A percentile compares a stretch with the other conserved stretches of the same genome.
Conservation (phyloP, 2,888 invertebrate genomes). For the Drosophila prostipennis region DNA sequence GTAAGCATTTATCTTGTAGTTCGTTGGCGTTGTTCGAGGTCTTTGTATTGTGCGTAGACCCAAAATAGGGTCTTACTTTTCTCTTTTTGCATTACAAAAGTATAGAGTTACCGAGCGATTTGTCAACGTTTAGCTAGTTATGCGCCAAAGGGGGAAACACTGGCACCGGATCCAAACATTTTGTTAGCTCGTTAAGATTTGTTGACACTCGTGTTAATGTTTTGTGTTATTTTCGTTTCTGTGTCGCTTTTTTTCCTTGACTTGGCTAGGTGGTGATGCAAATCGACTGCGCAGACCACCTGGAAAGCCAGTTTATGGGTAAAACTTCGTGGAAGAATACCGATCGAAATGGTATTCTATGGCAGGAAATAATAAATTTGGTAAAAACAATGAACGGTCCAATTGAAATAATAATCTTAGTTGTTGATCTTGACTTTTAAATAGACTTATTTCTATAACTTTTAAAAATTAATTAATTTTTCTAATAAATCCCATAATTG, state of each 20-base stretch:
- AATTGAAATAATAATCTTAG: too few relatives aligned
- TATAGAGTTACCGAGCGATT: conserved; percentile 78
- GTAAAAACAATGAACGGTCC: neutral
- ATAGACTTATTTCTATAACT: too few relatives aligned
- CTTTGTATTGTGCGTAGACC: conserved; percentile 64
- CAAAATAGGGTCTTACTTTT: conserved; percentile 66
- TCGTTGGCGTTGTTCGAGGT: conserved; percentile 38
- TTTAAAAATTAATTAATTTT: neutral
- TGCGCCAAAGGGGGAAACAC: conserved; percentile 9
- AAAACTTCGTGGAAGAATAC: conserved; percentile 4
- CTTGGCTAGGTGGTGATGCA: conserved; percentile 37
- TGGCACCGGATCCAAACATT: conserved; percentile 53
- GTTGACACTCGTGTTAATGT: conserved; percentile 73
- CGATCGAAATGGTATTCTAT: neutral
- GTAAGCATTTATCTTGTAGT: conserved; percentile 77
- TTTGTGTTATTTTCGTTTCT: conserved; percentile 45
- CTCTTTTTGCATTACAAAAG: conserved; percentile 74
- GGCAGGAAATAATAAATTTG: conserved; percentile 8
- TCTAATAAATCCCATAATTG: conserved; percentile 6
- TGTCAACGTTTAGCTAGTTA: conserved; percentile 72
- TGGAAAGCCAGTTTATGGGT: conserved; percentile 15
- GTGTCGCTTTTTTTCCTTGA: conserved; percentile 3
- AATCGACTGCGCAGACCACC: conserved; percentile 63
- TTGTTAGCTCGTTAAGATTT: conserved; percentile 73
- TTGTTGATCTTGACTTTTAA: neutral